Evolutionary conservation across 2,888 invertebrate species (phyloP).

Genomic region (Xiphydria camelus): DNA sequence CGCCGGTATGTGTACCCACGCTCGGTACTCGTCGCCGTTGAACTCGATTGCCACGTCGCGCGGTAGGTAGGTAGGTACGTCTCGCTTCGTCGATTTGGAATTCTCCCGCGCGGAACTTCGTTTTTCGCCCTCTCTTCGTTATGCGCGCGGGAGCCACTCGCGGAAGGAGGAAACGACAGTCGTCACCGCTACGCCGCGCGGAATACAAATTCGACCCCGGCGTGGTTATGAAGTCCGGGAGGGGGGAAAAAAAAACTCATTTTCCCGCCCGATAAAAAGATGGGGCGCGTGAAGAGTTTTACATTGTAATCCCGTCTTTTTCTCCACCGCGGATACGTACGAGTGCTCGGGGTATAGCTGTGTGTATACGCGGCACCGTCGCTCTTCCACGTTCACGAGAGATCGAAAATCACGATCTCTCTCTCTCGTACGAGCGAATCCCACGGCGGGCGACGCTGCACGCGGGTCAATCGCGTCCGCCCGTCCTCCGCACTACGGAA

Average conservation of each 20-base stretch:
- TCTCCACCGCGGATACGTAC: too few species aligned
- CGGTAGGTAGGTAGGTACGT: constrained; percentile 14
- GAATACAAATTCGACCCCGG: constrained; percentile 36
- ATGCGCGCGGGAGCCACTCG: neutral
- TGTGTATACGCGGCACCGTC: too few species aligned
- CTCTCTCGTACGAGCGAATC: too few species aligned
- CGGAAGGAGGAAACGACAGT: constrained; percentile 8
- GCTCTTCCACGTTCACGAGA: too few species aligned
- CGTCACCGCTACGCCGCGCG: too few species aligned
- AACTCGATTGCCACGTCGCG: constrained; percentile 12
- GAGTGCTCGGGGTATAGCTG: too few species aligned
- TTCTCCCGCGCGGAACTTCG: constrained; percentile 27
- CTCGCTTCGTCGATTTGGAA: constrained; percentile 24
- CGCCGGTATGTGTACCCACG: constrained; percentile 31
- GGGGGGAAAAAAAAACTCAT: constrained; percentile 10
- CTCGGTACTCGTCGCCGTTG: constrained; percentile 11
- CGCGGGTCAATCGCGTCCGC: too few species aligned
- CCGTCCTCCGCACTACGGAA: too few species aligned
- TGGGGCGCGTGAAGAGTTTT: constrained; percentile 4
- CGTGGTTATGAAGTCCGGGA: constrained; percentile 31
- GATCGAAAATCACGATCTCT: too few species aligned
- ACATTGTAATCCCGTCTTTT: neutral
- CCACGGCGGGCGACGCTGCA: too few species aligned
- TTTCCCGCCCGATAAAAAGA: constrained; percentile 20
- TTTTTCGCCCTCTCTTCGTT: constrained; percentile 7